A percentile compares a stretch with the other conserved stretches of the same genome.
phyloP scores from a whole-genome alignment of 1,140 invertebrate genomes.

The fruit fly (Drosophila melanogaster) region DNA sequence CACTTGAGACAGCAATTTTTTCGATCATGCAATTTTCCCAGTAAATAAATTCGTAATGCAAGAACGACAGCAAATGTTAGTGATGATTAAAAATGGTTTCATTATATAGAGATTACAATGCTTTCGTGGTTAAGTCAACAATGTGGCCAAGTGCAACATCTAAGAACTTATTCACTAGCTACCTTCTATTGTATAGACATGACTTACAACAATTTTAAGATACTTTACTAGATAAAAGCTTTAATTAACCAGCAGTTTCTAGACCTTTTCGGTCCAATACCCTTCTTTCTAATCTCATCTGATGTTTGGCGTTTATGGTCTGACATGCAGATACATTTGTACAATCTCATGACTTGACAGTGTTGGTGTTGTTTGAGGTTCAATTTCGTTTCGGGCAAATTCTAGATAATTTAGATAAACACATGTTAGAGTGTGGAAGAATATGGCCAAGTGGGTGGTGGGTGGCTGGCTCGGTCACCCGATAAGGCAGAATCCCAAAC shows the following conservation, averaged over 20 bases:
- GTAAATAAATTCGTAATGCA: conserved; percentile 30
- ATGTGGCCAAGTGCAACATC: not conserved
- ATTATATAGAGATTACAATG: conserved; percentile 19
- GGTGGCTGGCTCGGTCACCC: not conserved
- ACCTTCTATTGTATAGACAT: no score
- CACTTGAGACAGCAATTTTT: not conserved
- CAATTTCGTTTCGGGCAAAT: conserved; percentile 60
- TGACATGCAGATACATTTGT: conserved; percentile 44
- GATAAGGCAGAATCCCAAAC: conserved; percentile 54
- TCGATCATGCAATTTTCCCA: conserved; percentile 6
- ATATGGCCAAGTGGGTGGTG: not conserved
- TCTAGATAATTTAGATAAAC: conserved; percentile 70
- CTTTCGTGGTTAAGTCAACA: not conserved
- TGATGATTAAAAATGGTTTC: conserved; percentile 13
- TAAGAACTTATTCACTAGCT: no score
- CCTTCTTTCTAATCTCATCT: conserved; percentile 5
- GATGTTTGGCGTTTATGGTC: conserved; percentile 2
- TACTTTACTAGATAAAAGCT: no score
- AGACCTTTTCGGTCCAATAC: not conserved
- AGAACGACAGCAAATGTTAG: not conserved
- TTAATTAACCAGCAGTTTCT: no score
- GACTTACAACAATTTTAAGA: no score
- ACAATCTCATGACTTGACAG: conserved; percentile 38
- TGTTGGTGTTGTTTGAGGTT: conserved; percentile 12
- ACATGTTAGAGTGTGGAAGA: conserved; percentile 27